Conservation (phyloP, 2,888 invertebrate species). For the Andrena trimmerana region DNA sequence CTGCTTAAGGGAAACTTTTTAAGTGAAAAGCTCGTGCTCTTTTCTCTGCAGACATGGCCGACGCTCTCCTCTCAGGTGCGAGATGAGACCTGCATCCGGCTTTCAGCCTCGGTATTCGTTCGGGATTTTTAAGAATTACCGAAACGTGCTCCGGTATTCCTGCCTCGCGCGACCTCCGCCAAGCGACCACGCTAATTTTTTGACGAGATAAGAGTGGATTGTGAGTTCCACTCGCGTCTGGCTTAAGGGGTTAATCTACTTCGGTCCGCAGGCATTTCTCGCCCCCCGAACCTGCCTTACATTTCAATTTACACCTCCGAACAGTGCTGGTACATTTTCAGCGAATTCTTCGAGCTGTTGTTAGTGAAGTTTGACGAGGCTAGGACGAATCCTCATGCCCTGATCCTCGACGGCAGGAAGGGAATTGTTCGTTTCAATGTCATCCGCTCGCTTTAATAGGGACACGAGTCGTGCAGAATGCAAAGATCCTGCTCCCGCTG, state of each 20-base stretch:
- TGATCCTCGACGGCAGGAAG: neutral
- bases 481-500: neutral
- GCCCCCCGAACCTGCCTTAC: neutral
- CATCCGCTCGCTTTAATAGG: slow-evolving; percentile 8
- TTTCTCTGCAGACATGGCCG: slow-evolving; percentile 45
- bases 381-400: too few species aligned
- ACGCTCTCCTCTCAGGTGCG: slow-evolving; percentile 51
- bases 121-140: slow-evolving; percentile 54
- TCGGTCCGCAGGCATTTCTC: neutral
- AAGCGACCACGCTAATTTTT: slow-evolving; percentile 33
- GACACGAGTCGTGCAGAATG: slow-evolving; percentile 5
- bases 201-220: neutral
- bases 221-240: neutral
- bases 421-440: neutral
- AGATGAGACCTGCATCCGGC: slow-evolving; percentile 39
- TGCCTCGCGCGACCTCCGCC: slow-evolving; percentile 17
- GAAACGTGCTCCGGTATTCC: slow-evolving; percentile 47
- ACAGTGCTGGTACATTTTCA: neutral
- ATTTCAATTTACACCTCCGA: neutral
- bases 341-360: neutral
- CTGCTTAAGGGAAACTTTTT: slow-evolving; percentile 73
- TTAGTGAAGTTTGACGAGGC: too few species aligned
- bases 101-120: slow-evolving; percentile 44
- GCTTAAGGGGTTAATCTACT: neutral
- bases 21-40: slow-evolving; percentile 71